Base-by-base conservation (phyloP, 1,140 invertebrate genomes). In the Drosophila bifasciata region DNA sequence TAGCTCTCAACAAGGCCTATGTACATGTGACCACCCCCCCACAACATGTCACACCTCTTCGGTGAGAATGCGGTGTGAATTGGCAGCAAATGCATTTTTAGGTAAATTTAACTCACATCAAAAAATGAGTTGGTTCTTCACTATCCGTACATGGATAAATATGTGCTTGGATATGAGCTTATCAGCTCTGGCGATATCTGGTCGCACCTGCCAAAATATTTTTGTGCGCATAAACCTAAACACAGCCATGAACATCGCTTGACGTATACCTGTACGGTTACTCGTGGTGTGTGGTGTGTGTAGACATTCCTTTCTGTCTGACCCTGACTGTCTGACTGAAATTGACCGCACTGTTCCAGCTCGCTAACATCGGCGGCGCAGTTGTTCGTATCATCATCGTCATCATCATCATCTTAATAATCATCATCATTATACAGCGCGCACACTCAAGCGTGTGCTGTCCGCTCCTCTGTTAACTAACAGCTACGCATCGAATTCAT, bases 241-340 rank as follows among this genome's bases (percentile, higher is more conserved):
- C 63, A 66, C 60, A 52, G 11, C 3, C 11, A 1, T 36, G 11
- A 36, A 36, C 11, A 36, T 13, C 32, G 32, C 32, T 36, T 36
- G 11, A 13, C 32, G 32, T 5, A 36, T 11, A 36, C 32, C 5
- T 36, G 32, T 21, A 21, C 19, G 19, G 19, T 5, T 36, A 11
- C 11, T 36, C 9, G 11, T 13, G 4, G 40, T 64, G 59, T 64
- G 62, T 44, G 28, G 40, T 21, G 23, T 69, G 32, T 68, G 66
- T 36, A 56, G 50, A 64, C 43, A 69, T 56, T 68, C 50, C 51
- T 51, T 55, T 73, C 43, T 76, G 28, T 51, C 41, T 69, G 66
- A 64, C 66, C 66, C 66, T 69, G 66, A 69, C 66, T 68, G 63
- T 69, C 66, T 69, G 63, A 68, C 66, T 70, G 66, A 52, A 59